Evolutionary conservation across 2,888 invertebrate genomes (phyloP).

Genomic region (Morpho achilles): DNA sequence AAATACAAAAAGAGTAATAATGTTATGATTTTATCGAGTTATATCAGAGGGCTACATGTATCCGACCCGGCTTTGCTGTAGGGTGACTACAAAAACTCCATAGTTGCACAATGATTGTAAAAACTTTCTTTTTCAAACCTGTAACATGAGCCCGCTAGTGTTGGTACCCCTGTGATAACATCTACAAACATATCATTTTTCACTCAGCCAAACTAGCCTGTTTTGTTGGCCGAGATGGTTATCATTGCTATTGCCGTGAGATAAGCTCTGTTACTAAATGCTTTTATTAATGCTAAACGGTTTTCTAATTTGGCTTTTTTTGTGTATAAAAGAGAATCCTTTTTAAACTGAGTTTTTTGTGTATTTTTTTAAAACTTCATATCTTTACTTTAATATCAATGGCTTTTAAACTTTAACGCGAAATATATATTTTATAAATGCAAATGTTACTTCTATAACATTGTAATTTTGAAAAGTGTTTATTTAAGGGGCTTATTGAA

Average conservation of each 20-base stretch:
- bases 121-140: slow-evolving; percentile 21
- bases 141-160: slow-evolving; percentile 45
- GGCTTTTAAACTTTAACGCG: too few species aligned
- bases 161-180: slow-evolving; percentile 55
- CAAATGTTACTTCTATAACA: too few species aligned
- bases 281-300: slow-evolving; percentile 35
- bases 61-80: slow-evolving; percentile 14
- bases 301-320: slow-evolving; percentile 32
- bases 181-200: slow-evolving; percentile 73
- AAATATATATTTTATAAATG: not conserved
- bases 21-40: slow-evolving; percentile 23
- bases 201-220: slow-evolving; percentile 58
- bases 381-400: too few species aligned
- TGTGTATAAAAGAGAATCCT: not conserved
- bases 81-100: slow-evolving; percentile 24
- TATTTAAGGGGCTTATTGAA: too few species aligned
- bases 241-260: slow-evolving; percentile 51
- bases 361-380: too few species aligned
- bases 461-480: too few species aligned
- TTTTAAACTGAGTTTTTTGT: not conserved
- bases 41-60: slow-evolving; percentile 21
- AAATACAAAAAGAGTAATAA: slow-evolving; percentile 12
- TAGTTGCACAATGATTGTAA: slow-evolving; percentile 33
- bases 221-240: slow-evolving; percentile 34
- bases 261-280: slow-evolving; percentile 32